Base-by-base conservation (phyloP, 2,888 invertebrate genomes). In the Drosophila kuntzei region DNA sequence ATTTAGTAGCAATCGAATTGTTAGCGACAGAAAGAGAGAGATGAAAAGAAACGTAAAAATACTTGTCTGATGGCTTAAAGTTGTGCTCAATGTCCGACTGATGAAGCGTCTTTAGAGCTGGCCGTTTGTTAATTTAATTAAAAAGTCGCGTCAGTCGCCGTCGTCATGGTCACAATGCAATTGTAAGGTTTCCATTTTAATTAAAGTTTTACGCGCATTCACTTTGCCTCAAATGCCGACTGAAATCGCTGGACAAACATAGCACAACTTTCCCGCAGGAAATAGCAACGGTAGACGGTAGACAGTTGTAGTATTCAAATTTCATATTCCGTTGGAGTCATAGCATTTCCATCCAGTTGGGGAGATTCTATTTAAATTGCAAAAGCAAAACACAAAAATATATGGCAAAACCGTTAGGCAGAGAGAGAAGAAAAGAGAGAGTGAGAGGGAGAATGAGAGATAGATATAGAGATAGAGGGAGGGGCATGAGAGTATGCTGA, bases 121-220 rank as follows among this genome's bases (percentile, higher is more conserved):
- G 39, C 50, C 53, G 57, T 75, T 29, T 76, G 75, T 83, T 83
- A 83, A 83, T 83, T 83, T 78, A 86, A 83, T 86, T 84, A 86
- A 83, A 86, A 83, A 67, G 80, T 79, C 76, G 61, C 67, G 58
- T 54, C 66, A 75, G 49, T 25, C 50, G 58, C 22, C 61, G 59
- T 59, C 58, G 51, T 25, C 62, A 65, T 50, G 50, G 51, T 67
- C 74, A 71, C 86, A 83, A 78, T 87, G 84, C 83, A 87, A 83
- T 83, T 84, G 84, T 87, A 84, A 69, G 88, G 88, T 57, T 84
- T 84, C 86, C 83, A 76, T 86, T 84, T 84, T 84, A 87, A 84
- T 84, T 84, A 87, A 85, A 84, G 86, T 84, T 84, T 80, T 80
- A 78, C 83, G 82, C 80, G 82, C 75, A 87, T 87, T 84, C 66